A percentile compares a stretch with the other conserved stretches of the same genome.
Conservation (phyloP, 2,113 vertebrate species). For the Oceanites oceanicus region DNA sequence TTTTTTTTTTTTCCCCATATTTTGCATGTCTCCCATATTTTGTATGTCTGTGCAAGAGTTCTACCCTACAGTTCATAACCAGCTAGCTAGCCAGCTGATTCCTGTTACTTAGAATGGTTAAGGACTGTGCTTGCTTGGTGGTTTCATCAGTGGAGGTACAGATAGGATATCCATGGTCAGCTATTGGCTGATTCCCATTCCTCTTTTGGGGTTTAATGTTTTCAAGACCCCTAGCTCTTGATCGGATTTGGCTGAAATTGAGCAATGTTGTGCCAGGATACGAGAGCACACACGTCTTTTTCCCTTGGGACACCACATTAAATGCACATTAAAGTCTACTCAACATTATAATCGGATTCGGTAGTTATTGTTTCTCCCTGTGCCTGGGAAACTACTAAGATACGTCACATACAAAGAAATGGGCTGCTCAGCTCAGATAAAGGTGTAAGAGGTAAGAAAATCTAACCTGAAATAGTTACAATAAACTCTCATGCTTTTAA, state of each 20-base stretch:
- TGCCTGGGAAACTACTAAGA: neutral
- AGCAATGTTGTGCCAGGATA: neutral
- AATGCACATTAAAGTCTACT: neutral
- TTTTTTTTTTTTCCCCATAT: rapidly evolving
- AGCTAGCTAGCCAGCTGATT: neutral
- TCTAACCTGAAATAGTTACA: neutral
- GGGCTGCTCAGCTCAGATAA: neutral
- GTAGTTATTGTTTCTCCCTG: neutral
- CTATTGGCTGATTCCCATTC: neutral
- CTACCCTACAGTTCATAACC: neutral
- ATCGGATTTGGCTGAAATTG: neutral
- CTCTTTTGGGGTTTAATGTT: neutral
- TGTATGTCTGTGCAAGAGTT: neutral
- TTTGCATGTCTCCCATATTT: rapidly evolving
- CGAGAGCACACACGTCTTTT: rapidly evolving
- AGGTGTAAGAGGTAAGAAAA: neutral
- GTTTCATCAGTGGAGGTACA: neutral
- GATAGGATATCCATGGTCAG: neutral
- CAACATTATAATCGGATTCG: neutral
- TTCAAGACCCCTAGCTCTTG: neutral
- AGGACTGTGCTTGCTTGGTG: neutral
- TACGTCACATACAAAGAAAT: neutral
- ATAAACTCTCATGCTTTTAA: neutral
- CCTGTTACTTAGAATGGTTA: neutral
- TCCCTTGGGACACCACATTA: neutral